These are phyloP conservation scores for Drosophila pandora DNA, from an alignment of 1,140 invertebrate genomes.

Conservation along the genomic window DNA sequence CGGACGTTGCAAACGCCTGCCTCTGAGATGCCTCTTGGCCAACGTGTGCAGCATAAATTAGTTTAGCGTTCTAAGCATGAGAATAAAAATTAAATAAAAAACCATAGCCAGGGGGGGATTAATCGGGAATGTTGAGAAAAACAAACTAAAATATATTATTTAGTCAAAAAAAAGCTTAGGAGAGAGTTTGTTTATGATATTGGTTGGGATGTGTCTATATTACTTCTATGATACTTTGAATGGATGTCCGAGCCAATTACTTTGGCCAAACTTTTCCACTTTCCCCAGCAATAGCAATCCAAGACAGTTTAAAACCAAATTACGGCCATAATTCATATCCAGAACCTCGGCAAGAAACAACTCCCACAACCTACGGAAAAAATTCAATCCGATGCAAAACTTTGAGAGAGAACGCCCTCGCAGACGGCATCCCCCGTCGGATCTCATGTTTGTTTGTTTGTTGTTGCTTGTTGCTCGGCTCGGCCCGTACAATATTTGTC, in stretches of 20 bases:
- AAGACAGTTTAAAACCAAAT: slow-evolving; percentile 76
- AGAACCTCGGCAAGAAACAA: slow-evolving; percentile 43
- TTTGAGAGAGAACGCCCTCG: slow-evolving; percentile 69
- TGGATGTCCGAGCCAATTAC: slow-evolving; percentile 30
- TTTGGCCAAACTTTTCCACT: slow-evolving; percentile 49
- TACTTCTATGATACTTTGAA: slow-evolving; percentile 18
- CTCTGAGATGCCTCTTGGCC: slow-evolving; percentile 1
- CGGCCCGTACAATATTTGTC: slow-evolving; percentile 75
- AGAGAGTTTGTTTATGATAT: slow-evolving; percentile 7
- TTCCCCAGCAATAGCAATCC: slow-evolving; percentile 49
- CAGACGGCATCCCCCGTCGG: slow-evolving; percentile 22
- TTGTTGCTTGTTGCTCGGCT: slow-evolving; percentile 52
- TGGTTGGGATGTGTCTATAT: slow-evolving; percentile 1
- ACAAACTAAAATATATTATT: slow-evolving; percentile 15
- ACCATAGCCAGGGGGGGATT: slow-evolving; percentile 7
- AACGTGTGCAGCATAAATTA: slow-evolving; percentile 53
- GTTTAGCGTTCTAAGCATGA: neutral
- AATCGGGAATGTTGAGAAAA: slow-evolving; percentile 14
- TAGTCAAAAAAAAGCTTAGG: slow-evolving; percentile 3
- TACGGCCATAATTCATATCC: slow-evolving; percentile 79
- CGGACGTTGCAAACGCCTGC: slow-evolving; percentile 48
- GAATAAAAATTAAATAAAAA: slow-evolving; percentile 20
- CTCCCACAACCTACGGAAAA: slow-evolving; percentile 17
- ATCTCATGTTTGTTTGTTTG: slow-evolving; percentile 46
- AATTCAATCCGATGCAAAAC: slow-evolving; percentile 67